Percentiles rank a stretch among this genome's conserved stretches.
Conservation (phyloP, 35 echinoderm and acorn worm species). For the Hemicentrotus pulcherrimus region DNA sequence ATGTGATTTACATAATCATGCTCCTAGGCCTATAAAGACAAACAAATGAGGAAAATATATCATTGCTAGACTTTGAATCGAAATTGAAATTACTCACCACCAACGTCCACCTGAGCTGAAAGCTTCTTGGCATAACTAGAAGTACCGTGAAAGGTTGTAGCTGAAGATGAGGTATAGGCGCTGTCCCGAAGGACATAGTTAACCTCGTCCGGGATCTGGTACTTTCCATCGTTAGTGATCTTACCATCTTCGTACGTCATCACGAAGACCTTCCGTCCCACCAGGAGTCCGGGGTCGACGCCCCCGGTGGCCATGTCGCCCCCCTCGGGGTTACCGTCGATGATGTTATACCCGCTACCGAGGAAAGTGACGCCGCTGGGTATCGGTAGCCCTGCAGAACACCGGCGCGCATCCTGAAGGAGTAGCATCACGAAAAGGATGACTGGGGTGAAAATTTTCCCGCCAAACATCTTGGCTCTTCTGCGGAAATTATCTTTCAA, state of each 20-base stretch:
- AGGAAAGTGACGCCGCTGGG: neutral
- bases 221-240: conserved; percentile 29
- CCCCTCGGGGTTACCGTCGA: conserved; percentile 74
- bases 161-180: neutral
- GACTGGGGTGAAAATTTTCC: no score
- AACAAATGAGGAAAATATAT: no score
- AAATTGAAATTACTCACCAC: neutral
- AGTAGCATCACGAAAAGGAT: no score
- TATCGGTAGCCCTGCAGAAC: neutral
- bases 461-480: no score
- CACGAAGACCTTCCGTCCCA: conserved; percentile 53
- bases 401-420: no score
- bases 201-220: conserved; percentile 54
- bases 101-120: neutral
- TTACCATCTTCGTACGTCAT: conserved; percentile 64
- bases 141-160: conserved; percentile 56
- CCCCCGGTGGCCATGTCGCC: conserved; percentile 60
- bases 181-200: conserved; percentile 41
- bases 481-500: no score
- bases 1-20: no score
- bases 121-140: conserved; percentile 59
- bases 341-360: conserved; percentile 26
- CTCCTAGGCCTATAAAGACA: no score
- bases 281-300: conserved; percentile 67
- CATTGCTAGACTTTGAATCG: no score